Conservation (phyloP, 2,797 vertebrate species). For the Neosilurus mollespiculum region DNA sequence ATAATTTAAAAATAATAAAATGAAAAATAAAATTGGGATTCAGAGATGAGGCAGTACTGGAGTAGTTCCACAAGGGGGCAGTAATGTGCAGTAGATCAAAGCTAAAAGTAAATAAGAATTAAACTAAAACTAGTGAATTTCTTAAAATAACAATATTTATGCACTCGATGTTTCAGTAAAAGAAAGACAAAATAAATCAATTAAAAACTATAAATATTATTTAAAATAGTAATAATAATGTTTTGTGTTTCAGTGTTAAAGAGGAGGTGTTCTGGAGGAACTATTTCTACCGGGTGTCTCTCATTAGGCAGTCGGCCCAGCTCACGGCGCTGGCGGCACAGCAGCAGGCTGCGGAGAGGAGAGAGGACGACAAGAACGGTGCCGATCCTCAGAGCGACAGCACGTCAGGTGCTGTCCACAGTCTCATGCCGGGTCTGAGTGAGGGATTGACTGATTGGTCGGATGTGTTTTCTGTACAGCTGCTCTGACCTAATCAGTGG, state of each 20-base stretch:
- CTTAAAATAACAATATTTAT: too few relatives aligned
- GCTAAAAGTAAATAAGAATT: too few relatives aligned
- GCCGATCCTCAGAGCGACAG: conserved; percentile 61
- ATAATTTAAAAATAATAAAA: too few relatives aligned
- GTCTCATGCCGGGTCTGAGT: neutral
- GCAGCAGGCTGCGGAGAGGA: conserved; percentile 77
- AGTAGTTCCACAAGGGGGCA: too few relatives aligned
- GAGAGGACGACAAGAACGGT: conserved; percentile 61
- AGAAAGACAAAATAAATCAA: too few relatives aligned
- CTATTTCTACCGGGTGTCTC: conserved; percentile 91
- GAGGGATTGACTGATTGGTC: neutral
- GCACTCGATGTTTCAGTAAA: too few relatives aligned
- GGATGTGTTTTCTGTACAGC: neutral
- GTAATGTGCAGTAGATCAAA: too few relatives aligned
- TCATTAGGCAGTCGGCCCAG: conserved; percentile 92
- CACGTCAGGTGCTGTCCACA: conserved; percentile 68
- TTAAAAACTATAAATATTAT: too few relatives aligned
- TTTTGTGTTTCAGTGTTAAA: conserved; percentile 76
- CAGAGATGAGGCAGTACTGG: too few relatives aligned
- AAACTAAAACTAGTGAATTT: too few relatives aligned
- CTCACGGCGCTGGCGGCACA: conserved; percentile 86
- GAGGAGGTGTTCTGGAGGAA: conserved; percentile 95
- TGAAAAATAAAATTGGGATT: too few relatives aligned
- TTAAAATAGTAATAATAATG: too few relatives aligned
- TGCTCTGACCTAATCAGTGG: neutral